These are phyloP conservation scores for Clarias gariepinus DNA, from an alignment of 2,113 vertebrate species.

Conservation along the genomic window DNA sequence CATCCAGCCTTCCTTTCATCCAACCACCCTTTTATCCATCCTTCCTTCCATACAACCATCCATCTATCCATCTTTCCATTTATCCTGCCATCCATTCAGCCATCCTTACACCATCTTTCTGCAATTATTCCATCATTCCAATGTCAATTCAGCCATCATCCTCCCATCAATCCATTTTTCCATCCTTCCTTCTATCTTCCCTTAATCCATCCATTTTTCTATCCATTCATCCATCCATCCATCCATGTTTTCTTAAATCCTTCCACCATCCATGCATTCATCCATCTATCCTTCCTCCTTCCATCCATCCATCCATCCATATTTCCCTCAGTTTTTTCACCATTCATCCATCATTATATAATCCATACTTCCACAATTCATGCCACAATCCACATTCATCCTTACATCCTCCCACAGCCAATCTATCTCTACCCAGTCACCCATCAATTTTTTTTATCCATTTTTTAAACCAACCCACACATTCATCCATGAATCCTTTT, in stretches of 20 bases:
- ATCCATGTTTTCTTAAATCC: too few species aligned
- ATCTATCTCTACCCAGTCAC: not conserved
- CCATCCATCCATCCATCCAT: not conserved
- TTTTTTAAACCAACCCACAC: not conserved
- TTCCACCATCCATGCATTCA: too few species aligned
- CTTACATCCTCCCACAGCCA: not conserved
- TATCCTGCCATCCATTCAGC: not conserved
- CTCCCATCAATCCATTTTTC: not conserved
- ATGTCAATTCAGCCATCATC: too few species aligned
- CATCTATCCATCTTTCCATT: not conserved
- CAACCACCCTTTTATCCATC: not conserved
- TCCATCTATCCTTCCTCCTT: too few species aligned
- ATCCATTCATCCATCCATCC: not conserved
- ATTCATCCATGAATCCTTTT: not conserved
- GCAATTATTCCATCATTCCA: too few species aligned
- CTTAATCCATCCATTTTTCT: not conserved
- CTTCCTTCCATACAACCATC: not conserved
- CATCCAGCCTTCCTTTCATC: not conserved
- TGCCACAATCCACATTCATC: too few species aligned
- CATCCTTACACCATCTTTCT: too few species aligned
- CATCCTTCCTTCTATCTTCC: not conserved
- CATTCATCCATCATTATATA: not conserved
- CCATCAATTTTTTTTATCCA: not conserved
- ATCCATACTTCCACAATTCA: not conserved
- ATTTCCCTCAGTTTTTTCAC: too few species aligned